Conservation (phyloP, 2,113 vertebrate species). For the Naja naja region DNA sequence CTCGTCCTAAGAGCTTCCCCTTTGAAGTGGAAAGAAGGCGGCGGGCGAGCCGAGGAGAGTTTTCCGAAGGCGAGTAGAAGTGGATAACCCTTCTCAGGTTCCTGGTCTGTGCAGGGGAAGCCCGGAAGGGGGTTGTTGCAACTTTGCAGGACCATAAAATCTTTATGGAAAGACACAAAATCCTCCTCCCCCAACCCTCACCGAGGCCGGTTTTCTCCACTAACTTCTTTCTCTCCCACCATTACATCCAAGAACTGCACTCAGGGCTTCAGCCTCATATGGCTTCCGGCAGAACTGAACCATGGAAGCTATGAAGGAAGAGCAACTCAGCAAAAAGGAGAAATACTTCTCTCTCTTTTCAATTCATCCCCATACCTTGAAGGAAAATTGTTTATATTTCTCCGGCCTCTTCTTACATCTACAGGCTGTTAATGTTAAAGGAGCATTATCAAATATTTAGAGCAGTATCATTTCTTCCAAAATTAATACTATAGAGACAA, state of each 20-base stretch:
- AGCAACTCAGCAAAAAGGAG: background rate
- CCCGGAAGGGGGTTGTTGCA: background rate
- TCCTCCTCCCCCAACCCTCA: background rate
- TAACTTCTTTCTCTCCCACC: background rate
- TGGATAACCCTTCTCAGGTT: background rate
- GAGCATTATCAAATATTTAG: slow-evolving; percentile 59
- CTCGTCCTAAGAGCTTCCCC: slow-evolving; percentile 31
- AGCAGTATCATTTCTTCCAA: slow-evolving; percentile 51
- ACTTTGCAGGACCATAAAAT: slow-evolving; percentile 27
- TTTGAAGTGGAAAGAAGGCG: slow-evolving; percentile 12
- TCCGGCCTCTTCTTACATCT: slow-evolving; percentile 12
- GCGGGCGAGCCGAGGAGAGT: slow-evolving; percentile 17
- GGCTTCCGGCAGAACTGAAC: background rate
- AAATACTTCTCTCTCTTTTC: background rate
- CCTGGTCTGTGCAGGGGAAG: slow-evolving; percentile 16
- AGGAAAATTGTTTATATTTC: slow-evolving; percentile 24
- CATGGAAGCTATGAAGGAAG: background rate
- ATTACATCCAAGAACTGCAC: background rate
- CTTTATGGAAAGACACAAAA: slow-evolving; percentile 31
- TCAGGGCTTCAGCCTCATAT: background rate
- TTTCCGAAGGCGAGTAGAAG: background rate
- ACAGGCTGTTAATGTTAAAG: slow-evolving; percentile 56
- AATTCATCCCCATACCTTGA: background rate
- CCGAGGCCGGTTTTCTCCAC: background rate
- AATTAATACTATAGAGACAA: slow-evolving; percentile 59